These are phyloP conservation scores for Hirtodrosophila confusa DNA, from an alignment of 2,888 invertebrate genomes.

Conservation along the genomic window DNA sequence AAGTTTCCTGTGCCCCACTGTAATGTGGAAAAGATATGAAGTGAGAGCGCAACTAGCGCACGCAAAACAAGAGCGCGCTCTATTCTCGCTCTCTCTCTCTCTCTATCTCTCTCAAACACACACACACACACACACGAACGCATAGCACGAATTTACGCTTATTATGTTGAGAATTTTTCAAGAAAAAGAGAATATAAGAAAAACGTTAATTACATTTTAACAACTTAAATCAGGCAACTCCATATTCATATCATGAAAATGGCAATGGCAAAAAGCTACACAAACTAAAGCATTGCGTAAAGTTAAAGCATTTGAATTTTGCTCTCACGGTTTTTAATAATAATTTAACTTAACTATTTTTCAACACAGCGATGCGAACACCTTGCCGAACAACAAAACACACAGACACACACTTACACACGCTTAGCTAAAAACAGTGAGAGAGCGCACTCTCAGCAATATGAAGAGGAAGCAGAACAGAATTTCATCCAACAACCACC, in stretches of 20 bases:
- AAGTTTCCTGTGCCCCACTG: conserved; percentile 47
- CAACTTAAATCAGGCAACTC: conserved; percentile 27
- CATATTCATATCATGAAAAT: conserved; percentile 3
- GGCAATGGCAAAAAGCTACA: not conserved
- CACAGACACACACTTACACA: conserved; percentile 29
- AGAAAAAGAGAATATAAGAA: conserved; percentile 57
- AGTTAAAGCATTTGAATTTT: conserved; percentile 21
- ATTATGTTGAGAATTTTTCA: conserved; percentile 79
- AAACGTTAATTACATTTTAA: conserved; percentile 57
- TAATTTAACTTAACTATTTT: conserved; percentile 71
- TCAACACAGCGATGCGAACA: conserved; percentile 48
- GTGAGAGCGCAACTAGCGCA: conserved; percentile 50
- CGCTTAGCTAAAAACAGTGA: conserved; percentile 23
- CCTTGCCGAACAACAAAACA: conserved; percentile 59
- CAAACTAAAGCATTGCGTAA: conserved; percentile 32
- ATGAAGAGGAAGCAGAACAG: conserved; percentile 52
- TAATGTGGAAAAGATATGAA: conserved; percentile 55
- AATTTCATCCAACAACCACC: conserved; percentile 69
- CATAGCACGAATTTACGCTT: conserved; percentile 65
- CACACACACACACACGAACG: conserved; percentile 30
- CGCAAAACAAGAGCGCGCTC: conserved; percentile 41
- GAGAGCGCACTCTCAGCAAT: conserved; percentile 41
- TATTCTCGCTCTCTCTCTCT: conserved; percentile 14
- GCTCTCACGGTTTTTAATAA: conserved; percentile 58
- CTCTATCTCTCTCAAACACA: conserved; percentile 25